Base-by-base conservation (phyloP, 1,140 invertebrate species). In the Drosophila ogumai region DNA sequence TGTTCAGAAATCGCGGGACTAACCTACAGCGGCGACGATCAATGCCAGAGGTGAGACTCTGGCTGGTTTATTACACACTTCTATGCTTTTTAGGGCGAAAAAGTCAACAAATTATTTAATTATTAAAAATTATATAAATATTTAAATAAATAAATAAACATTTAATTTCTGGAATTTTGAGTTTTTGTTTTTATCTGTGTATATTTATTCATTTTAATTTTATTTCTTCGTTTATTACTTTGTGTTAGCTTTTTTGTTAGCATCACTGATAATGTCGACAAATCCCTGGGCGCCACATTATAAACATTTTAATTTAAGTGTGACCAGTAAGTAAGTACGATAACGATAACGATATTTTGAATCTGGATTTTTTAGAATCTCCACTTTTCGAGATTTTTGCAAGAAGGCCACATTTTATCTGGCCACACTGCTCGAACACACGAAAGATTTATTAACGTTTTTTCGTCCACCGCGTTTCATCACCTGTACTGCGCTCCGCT, bases 1-100 rank as follows among this genome's bases (percentile, higher is more conserved):
- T 31, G 57, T 66, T 76, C 60, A 56, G 43, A 65, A 64, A 86
- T 69, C 82, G 78, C 64, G 82, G 56, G 64, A 85, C 82, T 86
- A 63, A 86, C 72, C 10, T 17, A 22, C 71, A 72, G 38, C 28
- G 28, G 10, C 7, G 19, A 32, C 28, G 38, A 64, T 64, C 61
- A 28, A 3, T 19, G 13, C 6, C 15, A 60, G 61, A 13, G 54
- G 32, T 60, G 60, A 7, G 10, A 9, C 7, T 19, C 6, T 56
- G 15, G 34, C 15, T n/a, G 25, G 19, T 52, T 34, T 60, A 13
- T 50, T 22, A 4, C 25, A 3, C 19, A 32, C 13, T 31, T 50
- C 5, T 9, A 9, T 28, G 15, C 22, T 6, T 50, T 50, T 50
- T 6, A 13, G 6, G 13, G 17, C 1, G 6, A 19, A 17, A 8